phyloP scores from a whole-genome alignment of 2,888 invertebrate species.

The Gasteruption jaculator region DNA sequence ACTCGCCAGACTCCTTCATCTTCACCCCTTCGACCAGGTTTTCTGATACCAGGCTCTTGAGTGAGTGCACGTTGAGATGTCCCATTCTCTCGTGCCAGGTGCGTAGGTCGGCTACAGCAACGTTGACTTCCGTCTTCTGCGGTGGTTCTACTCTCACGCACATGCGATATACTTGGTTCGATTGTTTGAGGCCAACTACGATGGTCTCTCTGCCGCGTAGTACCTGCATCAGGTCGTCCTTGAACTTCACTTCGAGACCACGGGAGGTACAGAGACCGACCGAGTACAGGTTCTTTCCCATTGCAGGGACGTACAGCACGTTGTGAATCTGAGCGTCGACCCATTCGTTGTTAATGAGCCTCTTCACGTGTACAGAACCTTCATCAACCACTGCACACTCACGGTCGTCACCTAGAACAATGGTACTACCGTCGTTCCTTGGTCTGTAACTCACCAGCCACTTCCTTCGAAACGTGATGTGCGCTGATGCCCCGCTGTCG shows the following conservation, averaged over 20 bases:
- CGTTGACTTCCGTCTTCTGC: slow-evolving; percentile 17
- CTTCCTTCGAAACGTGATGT: slow-evolving; percentile 7
- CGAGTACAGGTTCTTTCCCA: too few species aligned
- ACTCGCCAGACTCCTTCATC: slow-evolving; percentile 15
- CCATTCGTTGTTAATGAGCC: slow-evolving; percentile 28
- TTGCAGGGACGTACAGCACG: slow-evolving; percentile 15
- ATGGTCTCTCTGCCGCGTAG: slow-evolving; percentile 5
- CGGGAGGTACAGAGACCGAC: slow-evolving; percentile 13
- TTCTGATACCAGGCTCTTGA: slow-evolving; percentile 18
- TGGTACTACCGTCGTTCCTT: slow-evolving; percentile 1
- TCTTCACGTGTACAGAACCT: slow-evolving; percentile 12
- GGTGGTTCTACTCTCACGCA: slow-evolving; percentile 15
- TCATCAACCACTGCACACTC: slow-evolving; percentile 1
- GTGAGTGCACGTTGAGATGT: slow-evolving; percentile 24
- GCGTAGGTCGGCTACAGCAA: too few species aligned
- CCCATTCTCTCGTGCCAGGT: slow-evolving; percentile 28
- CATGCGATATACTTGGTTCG: slow-evolving; percentile 27
- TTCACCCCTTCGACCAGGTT: slow-evolving; percentile 19
- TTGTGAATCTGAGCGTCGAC: slow-evolving; percentile 13
- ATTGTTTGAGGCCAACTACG: slow-evolving; percentile 17
- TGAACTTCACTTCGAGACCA: slow-evolving; percentile 13
- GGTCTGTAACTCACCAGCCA: slow-evolving; percentile 4
- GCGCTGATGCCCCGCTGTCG: slow-evolving; percentile 12
- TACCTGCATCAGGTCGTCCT: neutral
- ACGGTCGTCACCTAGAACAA: slow-evolving; percentile 8